Evolutionary conservation across 2,113 vertebrate genomes (phyloP).

Genomic region (Mola mola): DNA sequence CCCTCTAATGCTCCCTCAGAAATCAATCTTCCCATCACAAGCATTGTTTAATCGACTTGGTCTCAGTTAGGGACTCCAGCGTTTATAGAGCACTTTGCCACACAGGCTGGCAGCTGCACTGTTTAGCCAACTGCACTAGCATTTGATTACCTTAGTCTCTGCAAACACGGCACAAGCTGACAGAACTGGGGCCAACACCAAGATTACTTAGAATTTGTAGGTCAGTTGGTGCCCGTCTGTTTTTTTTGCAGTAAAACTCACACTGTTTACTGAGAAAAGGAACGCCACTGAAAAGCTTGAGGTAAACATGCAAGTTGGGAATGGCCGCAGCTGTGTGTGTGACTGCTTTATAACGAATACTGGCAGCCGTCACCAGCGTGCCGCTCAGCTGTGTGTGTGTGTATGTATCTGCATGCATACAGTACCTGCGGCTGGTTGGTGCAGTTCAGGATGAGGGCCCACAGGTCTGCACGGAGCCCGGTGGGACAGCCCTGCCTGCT

Average conservation of each 20-base stretch:
- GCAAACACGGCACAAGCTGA: no score
- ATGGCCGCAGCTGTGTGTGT: constrained; percentile 59
- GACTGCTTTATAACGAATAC: constrained; percentile 28
- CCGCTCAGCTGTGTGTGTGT: background rate
- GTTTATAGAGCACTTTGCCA: constrained; percentile 58
- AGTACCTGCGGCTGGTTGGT: constrained; percentile 92
- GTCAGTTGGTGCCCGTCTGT: background rate
- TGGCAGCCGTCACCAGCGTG: constrained; percentile 5
- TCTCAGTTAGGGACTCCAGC: constrained; percentile 13
- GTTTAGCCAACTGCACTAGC: constrained; percentile 49
- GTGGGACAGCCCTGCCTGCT: constrained; percentile 94
- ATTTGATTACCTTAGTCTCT: constrained; percentile 65
- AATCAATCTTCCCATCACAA: constrained; percentile 47
- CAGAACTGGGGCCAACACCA: constrained; percentile 23
- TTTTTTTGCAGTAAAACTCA: background rate
- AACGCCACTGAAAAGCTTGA: background rate
- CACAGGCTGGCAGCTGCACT: constrained; percentile 45
- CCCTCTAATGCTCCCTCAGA: constrained; percentile 14
- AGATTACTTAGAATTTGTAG: constrained; percentile 7
- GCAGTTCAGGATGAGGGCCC: constrained; percentile 93
- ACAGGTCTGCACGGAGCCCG: constrained; percentile 90
- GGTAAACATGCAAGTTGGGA: constrained; percentile 56
- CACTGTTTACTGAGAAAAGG: background rate
- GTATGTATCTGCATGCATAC: background rate
- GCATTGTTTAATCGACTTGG: constrained; percentile 45